Percentiles rank a stretch among this genome's conserved stretches.
Conservation (phyloP, 2,797 vertebrate species). For the Remorina albescens region DNA sequence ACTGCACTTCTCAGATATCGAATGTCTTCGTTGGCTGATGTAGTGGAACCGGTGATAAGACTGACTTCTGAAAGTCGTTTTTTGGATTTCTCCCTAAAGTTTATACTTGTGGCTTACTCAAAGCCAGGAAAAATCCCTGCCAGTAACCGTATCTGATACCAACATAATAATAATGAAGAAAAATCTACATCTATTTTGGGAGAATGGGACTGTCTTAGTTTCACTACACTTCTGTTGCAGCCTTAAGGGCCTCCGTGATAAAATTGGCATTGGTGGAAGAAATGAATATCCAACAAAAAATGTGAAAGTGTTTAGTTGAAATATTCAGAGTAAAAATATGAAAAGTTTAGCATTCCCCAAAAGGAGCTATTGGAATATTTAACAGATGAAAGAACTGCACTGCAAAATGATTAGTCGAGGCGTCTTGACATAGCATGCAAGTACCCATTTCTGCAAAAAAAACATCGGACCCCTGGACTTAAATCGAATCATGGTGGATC, state of each 20-base stretch:
- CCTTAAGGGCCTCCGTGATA: conserved; percentile 20
- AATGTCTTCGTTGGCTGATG: conserved; percentile 7
- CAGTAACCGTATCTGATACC: conserved; percentile 32
- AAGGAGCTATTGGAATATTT: conserved; percentile 34
- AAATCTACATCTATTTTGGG: conserved; percentile 39
- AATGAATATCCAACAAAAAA: conserved; percentile 34
- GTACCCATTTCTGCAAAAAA: not conserved
- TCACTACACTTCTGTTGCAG: conserved; percentile 29
- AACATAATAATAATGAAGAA: conserved; percentile 45
- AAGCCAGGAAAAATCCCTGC: conserved; percentile 26
- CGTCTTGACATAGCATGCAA: not conserved
- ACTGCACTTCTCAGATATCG: not conserved
- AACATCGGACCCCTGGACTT: not conserved
- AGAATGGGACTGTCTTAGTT: conserved; percentile 31
- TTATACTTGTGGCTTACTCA: conserved; percentile 15
- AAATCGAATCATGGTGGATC: not conserved
- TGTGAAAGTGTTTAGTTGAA: conserved; percentile 35
- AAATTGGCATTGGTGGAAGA: conserved; percentile 22
- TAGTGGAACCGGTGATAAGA: not conserved
- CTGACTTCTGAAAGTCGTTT: conserved; percentile 8
- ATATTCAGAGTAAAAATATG: conserved; percentile 37
- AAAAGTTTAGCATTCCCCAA: conserved; percentile 8
- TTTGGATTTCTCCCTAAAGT: conserved; percentile 21
- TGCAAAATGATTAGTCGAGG: not conserved
- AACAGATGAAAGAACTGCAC: conserved; percentile 24